phyloP scores from a whole-genome alignment of 2,113 vertebrate genomes.

The Passer montanus region DNA sequence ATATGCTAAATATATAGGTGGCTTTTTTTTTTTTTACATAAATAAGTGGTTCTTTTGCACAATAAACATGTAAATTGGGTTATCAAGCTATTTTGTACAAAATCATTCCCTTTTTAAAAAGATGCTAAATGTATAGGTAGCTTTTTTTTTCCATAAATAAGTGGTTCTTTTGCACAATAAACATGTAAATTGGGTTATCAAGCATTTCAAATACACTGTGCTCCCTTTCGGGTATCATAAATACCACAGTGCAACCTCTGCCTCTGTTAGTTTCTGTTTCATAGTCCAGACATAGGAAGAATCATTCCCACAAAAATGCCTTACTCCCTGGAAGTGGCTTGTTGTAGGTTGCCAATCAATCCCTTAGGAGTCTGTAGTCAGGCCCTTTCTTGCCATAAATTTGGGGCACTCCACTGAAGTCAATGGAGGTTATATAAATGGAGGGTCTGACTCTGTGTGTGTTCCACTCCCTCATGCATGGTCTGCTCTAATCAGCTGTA shows the following conservation, averaged over 20 bases:
- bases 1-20: neutral
- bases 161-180: neutral
- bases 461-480: constrained; percentile 7
- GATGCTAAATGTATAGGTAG: neutral
- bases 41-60: neutral
- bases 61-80: constrained; percentile 11
- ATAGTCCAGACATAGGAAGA: neutral
- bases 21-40: neutral
- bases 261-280: neutral
- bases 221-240: neutral
- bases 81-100: neutral
- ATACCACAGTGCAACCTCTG: neutral
- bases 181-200: neutral
- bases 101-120: neutral
- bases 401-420: constrained; percentile 3
- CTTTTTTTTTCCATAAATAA: neutral
- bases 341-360: neutral
- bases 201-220: neutral
- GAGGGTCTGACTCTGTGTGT: constrained; percentile 22
- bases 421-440: neutral
- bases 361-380: neutral
- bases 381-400: neutral
- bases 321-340: neutral
- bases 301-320: neutral
- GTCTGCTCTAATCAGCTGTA: constrained; percentile 10